These are phyloP conservation scores for Tamandua tetradactyla DNA, from an alignment of 2,797 vertebrate species.

Conservation along the genomic window DNA sequence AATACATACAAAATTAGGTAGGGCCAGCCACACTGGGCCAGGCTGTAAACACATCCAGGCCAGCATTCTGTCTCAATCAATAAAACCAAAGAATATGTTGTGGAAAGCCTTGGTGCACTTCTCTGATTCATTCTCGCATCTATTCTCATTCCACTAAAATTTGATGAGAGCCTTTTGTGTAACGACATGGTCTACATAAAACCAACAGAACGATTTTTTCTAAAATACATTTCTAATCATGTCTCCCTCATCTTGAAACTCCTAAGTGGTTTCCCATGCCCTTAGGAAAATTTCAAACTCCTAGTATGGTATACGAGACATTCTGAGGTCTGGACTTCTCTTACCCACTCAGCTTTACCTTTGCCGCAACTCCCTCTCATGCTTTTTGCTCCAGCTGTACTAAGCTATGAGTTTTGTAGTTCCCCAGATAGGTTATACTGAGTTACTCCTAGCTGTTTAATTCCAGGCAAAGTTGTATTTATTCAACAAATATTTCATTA, in stretches of 20 bases:
- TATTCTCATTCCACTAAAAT: not conserved
- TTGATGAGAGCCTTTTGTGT: not conserved
- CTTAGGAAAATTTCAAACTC: not conserved
- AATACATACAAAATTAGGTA: not conserved
- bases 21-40: not conserved
- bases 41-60: not conserved
- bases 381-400: not conserved
- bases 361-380: not conserved
- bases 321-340: not conserved
- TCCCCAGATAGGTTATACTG: not conserved
- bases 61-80: not conserved
- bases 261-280: not conserved
- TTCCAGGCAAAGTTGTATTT: not conserved
- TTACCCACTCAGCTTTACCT: not conserved
- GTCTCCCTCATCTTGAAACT: constrained; percentile 4
- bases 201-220: not conserved
- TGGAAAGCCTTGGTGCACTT: not conserved
- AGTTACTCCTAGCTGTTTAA: not conserved
- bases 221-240: not conserved
- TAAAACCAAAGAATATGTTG: not conserved
- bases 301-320: not conserved
- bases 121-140: not conserved
- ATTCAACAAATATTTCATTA: constrained; percentile 38
- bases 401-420: not conserved
- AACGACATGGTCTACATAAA: not conserved